phyloP scores from a whole-genome alignment of 2,797 vertebrate species.

The Vultur gryphus region DNA sequence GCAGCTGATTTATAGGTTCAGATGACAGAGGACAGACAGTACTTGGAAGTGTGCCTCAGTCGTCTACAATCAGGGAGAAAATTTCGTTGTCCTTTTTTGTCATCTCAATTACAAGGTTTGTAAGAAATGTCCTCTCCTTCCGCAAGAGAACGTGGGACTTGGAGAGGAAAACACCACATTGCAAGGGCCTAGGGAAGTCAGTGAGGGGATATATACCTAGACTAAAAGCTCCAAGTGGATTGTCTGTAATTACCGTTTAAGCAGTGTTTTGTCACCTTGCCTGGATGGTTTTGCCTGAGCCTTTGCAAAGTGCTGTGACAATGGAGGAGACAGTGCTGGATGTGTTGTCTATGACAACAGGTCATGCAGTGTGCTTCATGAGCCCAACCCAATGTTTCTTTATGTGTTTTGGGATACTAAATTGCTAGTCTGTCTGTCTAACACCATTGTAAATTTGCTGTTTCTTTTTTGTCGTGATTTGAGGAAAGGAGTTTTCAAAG shows the following conservation, averaged over 20 bases:
- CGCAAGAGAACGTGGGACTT: neutral
- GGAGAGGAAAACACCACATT: neutral
- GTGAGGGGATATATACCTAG: neutral
- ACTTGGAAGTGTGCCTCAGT: neutral
- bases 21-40: neutral
- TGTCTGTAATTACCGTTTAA: neutral
- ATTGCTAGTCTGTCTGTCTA: neutral
- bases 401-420: neutral
- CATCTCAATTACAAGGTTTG: neutral
- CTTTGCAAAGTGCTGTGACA: neutral
- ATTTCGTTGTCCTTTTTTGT: neutral
- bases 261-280: neutral
- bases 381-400: neutral
- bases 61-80: neutral
- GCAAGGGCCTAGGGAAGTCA: neutral
- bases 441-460: neutral
- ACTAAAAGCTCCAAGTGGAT: neutral
- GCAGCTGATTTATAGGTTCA: neutral
- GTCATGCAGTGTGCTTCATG: neutral
- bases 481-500: neutral
- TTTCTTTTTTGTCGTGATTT: neutral
- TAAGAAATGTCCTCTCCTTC: neutral
- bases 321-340: rapidly evolving
- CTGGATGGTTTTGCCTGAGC: neutral
- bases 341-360: neutral